Conservation (phyloP, 2,113 vertebrate genomes). For the Cebidichthys violaceus region DNA sequence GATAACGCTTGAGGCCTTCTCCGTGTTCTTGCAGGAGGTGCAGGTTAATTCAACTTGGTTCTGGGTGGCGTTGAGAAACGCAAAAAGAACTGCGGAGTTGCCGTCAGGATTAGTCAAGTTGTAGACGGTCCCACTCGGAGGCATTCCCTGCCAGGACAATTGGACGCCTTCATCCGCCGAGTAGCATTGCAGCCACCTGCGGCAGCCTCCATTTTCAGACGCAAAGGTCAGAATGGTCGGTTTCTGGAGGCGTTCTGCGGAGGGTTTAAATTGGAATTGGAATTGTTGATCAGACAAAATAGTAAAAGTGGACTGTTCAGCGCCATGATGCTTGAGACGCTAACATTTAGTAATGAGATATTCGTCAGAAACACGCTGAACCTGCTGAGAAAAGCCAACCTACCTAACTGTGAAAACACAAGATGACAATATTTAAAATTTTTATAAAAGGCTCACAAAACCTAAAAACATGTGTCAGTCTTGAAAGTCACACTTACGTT, state of each 20-base stretch:
- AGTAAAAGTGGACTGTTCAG: too few relatives aligned
- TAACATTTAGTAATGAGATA: too few relatives aligned
- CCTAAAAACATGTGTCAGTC: not conserved
- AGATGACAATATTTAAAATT: not conserved
- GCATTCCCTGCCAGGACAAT: constrained; percentile 23
- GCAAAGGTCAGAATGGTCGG: not conserved
- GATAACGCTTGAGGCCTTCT: accelerated
- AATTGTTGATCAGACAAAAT: not conserved
- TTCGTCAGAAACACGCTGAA: too few relatives aligned
- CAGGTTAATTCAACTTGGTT: constrained; percentile 34
- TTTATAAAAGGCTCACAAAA: not conserved
- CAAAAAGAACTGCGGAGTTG: accelerated
- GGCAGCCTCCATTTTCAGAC: accelerated
- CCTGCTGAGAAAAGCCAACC: too few relatives aligned
- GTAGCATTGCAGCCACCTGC: constrained; percentile 22
- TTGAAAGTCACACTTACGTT: constrained; percentile 48
- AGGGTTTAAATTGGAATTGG: not conserved
- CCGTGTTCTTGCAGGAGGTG: not conserved
- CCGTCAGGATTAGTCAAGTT: accelerated
- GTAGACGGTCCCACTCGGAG: accelerated
- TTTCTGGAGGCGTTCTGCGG: constrained; percentile 40
- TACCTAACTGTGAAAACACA: too few relatives aligned
- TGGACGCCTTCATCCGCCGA: accelerated
- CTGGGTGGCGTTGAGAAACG: accelerated
- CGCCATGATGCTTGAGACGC: too few relatives aligned